Percentiles rank a stretch among this genome's conserved stretches.
phyloP scores from a whole-genome alignment of 1,140 invertebrate genomes.

The Coelopa frigida region DNA sequence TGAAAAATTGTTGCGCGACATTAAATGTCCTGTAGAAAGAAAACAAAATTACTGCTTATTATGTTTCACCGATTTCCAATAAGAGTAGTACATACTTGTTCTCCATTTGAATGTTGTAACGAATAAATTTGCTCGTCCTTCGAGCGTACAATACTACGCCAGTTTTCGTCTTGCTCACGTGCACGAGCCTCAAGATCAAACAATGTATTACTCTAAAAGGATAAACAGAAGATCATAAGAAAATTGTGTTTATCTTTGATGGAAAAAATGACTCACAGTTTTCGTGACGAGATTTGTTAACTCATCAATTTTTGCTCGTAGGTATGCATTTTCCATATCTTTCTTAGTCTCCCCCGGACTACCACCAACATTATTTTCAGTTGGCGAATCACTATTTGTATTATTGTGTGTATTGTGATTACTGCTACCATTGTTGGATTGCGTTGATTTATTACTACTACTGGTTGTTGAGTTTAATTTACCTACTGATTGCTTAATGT shows the following conservation, averaged over 20 bases:
- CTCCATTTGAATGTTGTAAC: conserved; percentile 41
- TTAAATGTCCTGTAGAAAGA: conserved; percentile 38
- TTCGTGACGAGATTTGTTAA: conserved; percentile 68
- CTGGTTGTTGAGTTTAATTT: conserved; percentile 16
- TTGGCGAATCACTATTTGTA: conserved; percentile 6
- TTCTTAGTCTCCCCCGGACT: conserved; percentile 6
- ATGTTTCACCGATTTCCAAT: not conserved
- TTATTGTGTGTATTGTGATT: conserved; percentile 15
- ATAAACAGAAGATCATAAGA: not conserved
- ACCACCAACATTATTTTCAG: conserved; percentile 12
- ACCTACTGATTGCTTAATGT: conserved; percentile 30
- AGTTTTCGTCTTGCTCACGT: conserved; percentile 39
- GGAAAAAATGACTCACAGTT: conserved; percentile 51
- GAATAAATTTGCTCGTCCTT: conserved; percentile 37
- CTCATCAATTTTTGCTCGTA: conserved; percentile 59
- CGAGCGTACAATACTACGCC: conserved; percentile 36
- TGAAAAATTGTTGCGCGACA: conserved; percentile 18
- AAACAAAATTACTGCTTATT: conserved; percentile 2
- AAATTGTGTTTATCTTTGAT: not conserved
- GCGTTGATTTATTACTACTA: conserved; percentile 44
- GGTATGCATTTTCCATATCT: conserved; percentile 51
- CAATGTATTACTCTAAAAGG: conserved; percentile 34
- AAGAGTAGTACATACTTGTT: conserved; percentile 23
- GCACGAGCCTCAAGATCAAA: conserved; percentile 35
- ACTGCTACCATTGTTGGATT: conserved; percentile 37